These are phyloP conservation scores for Ammospiza nelsoni DNA, from an alignment of 2,113 vertebrate genomes.

Conservation along the genomic window DNA sequence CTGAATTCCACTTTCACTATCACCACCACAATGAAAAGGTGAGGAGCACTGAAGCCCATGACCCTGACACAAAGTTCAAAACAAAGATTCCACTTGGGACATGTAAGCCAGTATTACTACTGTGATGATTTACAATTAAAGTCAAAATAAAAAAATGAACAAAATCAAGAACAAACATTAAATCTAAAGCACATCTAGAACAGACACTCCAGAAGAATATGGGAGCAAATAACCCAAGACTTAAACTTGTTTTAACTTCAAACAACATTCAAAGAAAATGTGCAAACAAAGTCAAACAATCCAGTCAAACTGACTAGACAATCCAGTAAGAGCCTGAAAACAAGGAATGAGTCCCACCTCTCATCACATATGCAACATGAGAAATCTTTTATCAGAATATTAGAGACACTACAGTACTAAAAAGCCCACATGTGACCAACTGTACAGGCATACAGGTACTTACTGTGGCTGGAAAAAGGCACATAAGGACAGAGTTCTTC, in stretches of 20 bases:
- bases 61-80: neutral
- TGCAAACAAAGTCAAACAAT: neutral
- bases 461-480: neutral
- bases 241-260: neutral
- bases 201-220: constrained; percentile 4
- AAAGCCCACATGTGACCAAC: neutral
- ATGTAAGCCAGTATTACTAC: neutral
- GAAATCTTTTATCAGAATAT: neutral
- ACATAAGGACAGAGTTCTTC: neutral
- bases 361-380: neutral
- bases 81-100: neutral
- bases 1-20: neutral
- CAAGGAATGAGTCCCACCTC: neutral
- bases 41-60: neutral
- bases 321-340: neutral
- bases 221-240: neutral
- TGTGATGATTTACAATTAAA: neutral
- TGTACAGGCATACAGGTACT: neutral
- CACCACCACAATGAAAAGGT: neutral
- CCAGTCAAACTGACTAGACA: neutral
- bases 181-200: constrained; percentile 17
- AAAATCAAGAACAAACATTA: neutral
- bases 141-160: neutral
- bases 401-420: neutral
- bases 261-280: neutral